A percentile compares a stretch with the other conserved stretches of the same genome.
Evolutionary conservation across 1,140 invertebrate species (phyloP).

Genomic region (Drosophila jambulina): DNA sequence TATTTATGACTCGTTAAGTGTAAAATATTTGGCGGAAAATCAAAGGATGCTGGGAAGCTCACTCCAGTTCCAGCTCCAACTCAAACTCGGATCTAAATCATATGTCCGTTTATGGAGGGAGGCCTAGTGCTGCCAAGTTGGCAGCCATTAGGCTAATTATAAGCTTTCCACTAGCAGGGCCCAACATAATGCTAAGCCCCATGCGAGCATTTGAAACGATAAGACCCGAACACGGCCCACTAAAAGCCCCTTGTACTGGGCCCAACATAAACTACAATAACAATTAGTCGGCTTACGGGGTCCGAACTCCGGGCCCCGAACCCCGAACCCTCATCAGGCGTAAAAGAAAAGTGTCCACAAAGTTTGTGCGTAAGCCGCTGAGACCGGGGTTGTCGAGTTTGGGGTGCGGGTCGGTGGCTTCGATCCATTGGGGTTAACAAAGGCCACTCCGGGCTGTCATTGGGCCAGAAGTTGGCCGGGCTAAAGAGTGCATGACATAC

Average conservation of each 20-base stretch:
- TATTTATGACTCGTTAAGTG: constrained; percentile 77
- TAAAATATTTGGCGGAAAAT: constrained; percentile 80
- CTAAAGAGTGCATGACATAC: constrained; percentile 39
- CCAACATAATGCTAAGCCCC: constrained; percentile 25
- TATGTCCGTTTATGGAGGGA: constrained; percentile 50
- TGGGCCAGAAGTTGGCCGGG: constrained; percentile 18
- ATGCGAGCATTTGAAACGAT: constrained; percentile 55
- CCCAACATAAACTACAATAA: constrained; percentile 65
- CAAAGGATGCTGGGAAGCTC: constrained; percentile 53
- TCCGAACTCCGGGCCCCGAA: not conserved
- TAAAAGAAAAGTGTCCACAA: constrained; percentile 60
- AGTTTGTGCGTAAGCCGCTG: constrained; percentile 66
- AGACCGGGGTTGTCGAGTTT: constrained; percentile 2
- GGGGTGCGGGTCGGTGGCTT: constrained; percentile 10
- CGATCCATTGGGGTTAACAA: constrained; percentile 57
- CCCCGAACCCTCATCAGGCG: constrained; percentile 66
- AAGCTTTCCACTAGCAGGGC: constrained; percentile 30
- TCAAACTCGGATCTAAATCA: constrained; percentile 52
- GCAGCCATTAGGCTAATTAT: constrained; percentile 78
- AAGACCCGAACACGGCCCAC: constrained; percentile 37
- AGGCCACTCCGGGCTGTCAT: constrained; percentile 33
- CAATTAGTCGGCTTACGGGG: constrained; percentile 67
- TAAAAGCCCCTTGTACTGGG: constrained; percentile 20
- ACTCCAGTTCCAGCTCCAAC: not conserved
- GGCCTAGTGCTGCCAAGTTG: constrained; percentile 45